Evolutionary conservation across 2,113 vertebrate species (phyloP), one percentile per base, ranked within the genome.

Genomic region (Piprites chloris): DNA sequence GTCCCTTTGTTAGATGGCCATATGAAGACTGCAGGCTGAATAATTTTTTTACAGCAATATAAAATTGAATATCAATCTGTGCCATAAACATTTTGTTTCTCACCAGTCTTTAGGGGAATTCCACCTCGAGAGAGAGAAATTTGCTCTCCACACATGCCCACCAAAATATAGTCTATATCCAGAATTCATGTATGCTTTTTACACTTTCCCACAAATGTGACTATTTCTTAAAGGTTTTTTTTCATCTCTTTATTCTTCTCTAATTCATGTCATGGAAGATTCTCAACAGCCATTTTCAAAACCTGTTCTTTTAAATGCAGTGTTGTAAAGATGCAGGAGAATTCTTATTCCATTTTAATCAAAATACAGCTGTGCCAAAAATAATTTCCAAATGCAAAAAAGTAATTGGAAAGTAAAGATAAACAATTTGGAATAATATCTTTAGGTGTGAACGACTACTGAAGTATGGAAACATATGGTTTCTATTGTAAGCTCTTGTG

Each of bases 71-170:
- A 72, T 85, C 16, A 35, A 5, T 41, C 62, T 61, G 44, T 39
- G 19, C 16, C 14, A 35, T 32, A 63, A 87, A 22, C 9, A 50
- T 65, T 11, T 77, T 72, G 1, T 16, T 85, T 75, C 41, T 92
- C 27, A 39, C 12, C 3, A 35, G 5, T 32, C 28, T 71, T 16
- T 75, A 26, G 3, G 22, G 4, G 4, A 75, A 42, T 49, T 82
- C 11, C 23, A 63, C 4, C 2, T 71, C 75, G n/a, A 59, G 23
- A 56, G 35, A 44, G 5, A 58, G 33, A 75, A 62, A 8, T 3
- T 50, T 6, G 5, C 11, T 27, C 15, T 66, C 9, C 8, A 41
- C 11, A n/a, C 9, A 28, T 0, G 1, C 7, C 10, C 39, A 58
- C 7, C 8, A 72, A 75, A 85, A 69, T 41, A 67, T 73, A 37